phyloP scores from a whole-genome alignment of 2,113 vertebrate species.

The Typhlomys cinereus region DNA sequence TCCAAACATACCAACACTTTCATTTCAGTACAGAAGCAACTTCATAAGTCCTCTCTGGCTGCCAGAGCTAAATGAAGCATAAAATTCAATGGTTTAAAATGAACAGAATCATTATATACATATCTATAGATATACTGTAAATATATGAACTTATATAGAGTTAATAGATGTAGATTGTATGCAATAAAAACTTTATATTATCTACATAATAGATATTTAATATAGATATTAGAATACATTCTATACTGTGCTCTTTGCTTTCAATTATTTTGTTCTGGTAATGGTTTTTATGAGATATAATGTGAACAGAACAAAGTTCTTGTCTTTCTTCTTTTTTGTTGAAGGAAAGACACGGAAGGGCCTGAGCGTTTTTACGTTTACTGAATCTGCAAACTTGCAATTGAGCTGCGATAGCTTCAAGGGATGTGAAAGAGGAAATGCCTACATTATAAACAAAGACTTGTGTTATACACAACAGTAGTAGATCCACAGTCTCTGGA shows the following conservation, averaged over 20 bases:
- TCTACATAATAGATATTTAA: too few species aligned
- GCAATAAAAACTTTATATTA: too few species aligned
- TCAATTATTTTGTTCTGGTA: neutral
- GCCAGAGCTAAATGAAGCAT: too few species aligned
- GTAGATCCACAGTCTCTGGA: neutral
- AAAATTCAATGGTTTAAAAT: too few species aligned
- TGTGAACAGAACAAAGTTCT: neutral
- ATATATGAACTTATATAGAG: too few species aligned
- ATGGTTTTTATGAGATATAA: neutral
- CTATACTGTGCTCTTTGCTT: too few species aligned
- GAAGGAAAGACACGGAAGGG: neutral
- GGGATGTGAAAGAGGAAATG: neutral
- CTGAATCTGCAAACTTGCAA: neutral
- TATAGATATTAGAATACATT: too few species aligned
- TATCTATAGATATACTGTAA: too few species aligned
- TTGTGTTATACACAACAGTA: neutral
- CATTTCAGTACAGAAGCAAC: neutral
- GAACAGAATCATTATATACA: too few species aligned
- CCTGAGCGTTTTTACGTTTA: neutral
- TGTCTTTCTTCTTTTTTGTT: neutral
- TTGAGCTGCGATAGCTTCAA: neutral
- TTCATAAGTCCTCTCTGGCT: neutral
- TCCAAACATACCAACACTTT: neutral
- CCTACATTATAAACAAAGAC: neutral
- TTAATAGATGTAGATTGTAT: too few species aligned